Evolutionary conservation across 2,888 invertebrate species (phyloP).

Genomic region (Acheta domesticus): DNA sequence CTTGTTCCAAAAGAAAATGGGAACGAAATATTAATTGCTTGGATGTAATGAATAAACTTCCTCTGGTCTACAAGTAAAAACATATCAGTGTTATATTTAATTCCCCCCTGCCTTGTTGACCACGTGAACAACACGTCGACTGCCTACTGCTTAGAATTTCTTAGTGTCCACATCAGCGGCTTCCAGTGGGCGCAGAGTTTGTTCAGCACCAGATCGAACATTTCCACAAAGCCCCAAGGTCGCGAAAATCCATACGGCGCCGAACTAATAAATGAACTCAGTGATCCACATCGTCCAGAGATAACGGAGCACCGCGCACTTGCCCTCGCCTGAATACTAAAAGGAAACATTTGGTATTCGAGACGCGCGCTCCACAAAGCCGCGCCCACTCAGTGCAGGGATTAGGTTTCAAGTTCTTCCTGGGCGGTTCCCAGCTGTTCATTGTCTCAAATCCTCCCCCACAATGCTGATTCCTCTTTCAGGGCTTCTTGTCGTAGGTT

Average conservation of each 20-base stretch:
- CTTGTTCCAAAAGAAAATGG: no score
- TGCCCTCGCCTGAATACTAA: neutral
- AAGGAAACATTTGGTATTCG: neutral
- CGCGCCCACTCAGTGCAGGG: neutral
- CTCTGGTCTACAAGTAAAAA: no score
- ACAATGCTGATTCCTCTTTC: neutral
- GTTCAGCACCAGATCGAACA: no score
- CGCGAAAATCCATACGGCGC: neutral
- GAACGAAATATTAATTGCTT: no score
- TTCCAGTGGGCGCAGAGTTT: no score
- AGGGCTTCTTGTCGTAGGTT: neutral
- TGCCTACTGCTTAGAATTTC: no score
- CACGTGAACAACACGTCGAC: no score
- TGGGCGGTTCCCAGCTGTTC: neutral
- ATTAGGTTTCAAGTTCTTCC: neutral
- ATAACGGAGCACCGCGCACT: neutral
- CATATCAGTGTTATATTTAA: no score
- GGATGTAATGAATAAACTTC: no score
- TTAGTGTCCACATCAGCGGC: no score
- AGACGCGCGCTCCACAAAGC: neutral
- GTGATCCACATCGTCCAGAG: neutral
- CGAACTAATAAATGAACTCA: neutral
- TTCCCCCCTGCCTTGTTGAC: no score
- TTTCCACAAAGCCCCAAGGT: neutral
- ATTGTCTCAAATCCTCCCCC: neutral